Conservation (phyloP, 1,140 invertebrate genomes). For the Aphelenchoides avenae region DNA sequence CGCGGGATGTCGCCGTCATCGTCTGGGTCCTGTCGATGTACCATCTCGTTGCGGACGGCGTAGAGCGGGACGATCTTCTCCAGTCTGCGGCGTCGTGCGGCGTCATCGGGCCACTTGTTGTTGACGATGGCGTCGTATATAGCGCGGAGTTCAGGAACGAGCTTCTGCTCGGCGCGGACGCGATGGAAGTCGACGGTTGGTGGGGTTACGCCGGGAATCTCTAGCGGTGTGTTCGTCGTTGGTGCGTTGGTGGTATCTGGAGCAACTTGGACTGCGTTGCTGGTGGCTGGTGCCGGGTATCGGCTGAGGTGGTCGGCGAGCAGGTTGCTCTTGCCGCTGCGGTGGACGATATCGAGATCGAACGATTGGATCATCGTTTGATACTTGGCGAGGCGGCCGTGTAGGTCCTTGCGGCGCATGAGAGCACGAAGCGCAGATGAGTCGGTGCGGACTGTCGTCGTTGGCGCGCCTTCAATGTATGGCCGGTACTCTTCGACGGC, state of each 20-base stretch:
- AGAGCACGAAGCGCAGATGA: conserved; percentile 1
- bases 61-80: too few relatives aligned
- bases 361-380: conserved; percentile 7
- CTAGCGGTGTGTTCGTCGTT: not conserved
- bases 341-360: conserved; percentile 11
- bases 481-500: conserved; percentile 12
- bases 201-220: not conserved
- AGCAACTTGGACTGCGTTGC: not conserved
- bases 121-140: not conserved
- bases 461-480: conserved; percentile 15
- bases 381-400: conserved; percentile 16
- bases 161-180: too few relatives aligned
- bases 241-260: not conserved
- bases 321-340: not conserved
- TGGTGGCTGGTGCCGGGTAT: too few relatives aligned
- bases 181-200: too few relatives aligned
- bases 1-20: too few relatives aligned
- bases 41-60: too few relatives aligned
- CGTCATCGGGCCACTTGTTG: not conserved
- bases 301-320: conserved; percentile 10
- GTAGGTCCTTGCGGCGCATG: conserved; percentile 1
- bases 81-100: too few relatives aligned
- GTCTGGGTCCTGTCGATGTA: too few relatives aligned
- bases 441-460: conserved; percentile 4
- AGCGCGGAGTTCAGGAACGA: not conserved